Conservation (phyloP, 2,797 vertebrate species). For the Acestrorhynchus altus region DNA sequence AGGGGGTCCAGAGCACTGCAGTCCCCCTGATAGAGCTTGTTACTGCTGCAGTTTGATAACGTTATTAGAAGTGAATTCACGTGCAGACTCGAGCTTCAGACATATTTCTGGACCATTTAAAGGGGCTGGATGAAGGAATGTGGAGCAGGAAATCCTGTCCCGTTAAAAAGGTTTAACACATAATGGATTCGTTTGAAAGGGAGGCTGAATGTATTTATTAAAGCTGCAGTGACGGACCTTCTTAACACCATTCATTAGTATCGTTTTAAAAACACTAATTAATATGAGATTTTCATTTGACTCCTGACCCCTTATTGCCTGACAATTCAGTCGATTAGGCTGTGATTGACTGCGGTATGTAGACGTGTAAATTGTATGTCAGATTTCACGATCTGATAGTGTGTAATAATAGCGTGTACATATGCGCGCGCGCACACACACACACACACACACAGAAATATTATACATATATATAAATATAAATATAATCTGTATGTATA, state of each 20-base stretch:
- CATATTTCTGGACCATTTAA: constrained; percentile 16
- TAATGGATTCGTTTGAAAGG: too few relatives aligned
- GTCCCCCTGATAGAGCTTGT: not conserved
- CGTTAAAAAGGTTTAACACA: not conserved
- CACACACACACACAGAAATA: too few relatives aligned
- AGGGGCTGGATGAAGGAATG: not conserved
- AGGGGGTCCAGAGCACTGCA: not conserved
- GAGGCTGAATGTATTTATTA: too few relatives aligned
- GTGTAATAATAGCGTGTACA: not conserved
- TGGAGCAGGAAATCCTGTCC: too few relatives aligned
- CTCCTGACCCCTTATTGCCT: not conserved
- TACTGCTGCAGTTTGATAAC: not conserved
- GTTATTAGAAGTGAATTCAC: constrained; percentile 1
- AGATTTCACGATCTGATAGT: not conserved
- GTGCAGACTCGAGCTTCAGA: not conserved
- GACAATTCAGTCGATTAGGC: not conserved
- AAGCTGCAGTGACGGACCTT: too few relatives aligned
- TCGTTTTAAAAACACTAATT: not conserved
- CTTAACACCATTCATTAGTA: too few relatives aligned
- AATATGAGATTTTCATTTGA: constrained; percentile 9
- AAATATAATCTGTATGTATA: too few relatives aligned
- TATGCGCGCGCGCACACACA: too few relatives aligned
- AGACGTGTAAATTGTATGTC: not conserved
- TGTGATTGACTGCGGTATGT: not conserved
- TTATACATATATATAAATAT: too few relatives aligned